phyloP scores from a whole-genome alignment of 2,888 invertebrate species.

The Epinotia demarniana region DNA sequence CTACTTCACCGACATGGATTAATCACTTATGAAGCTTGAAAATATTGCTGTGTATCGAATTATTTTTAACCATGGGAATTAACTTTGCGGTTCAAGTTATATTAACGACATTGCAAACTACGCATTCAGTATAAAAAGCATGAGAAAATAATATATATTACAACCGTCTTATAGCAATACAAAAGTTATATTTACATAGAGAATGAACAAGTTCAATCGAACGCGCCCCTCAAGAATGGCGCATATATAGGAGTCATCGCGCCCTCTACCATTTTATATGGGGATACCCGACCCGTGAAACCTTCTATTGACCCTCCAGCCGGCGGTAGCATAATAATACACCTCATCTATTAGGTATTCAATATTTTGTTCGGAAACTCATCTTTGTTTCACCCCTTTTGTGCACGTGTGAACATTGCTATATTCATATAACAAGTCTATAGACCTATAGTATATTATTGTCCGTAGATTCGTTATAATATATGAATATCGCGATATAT shows the following conservation, averaged over 20 bases:
- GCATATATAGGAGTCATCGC: conserved; percentile 38
- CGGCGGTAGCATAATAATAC: conserved; percentile 39
- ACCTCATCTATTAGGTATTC: conserved; percentile 41
- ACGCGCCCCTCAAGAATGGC: conserved; percentile 26
- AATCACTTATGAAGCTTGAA: neutral
- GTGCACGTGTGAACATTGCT: conserved; percentile 20
- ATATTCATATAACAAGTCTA: neutral
- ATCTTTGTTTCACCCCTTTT: conserved; percentile 40
- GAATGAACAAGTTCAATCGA: conserved; percentile 38
- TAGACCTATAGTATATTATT: neutral
- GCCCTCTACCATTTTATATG: conserved; percentile 40
- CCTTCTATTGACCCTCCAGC: conserved; percentile 42
- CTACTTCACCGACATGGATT: neutral
- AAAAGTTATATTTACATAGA: conserved; percentile 30
- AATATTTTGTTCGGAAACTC: conserved; percentile 43
- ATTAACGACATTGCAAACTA: neutral
- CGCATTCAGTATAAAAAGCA: neutral
- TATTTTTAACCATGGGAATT: conserved; percentile 6
- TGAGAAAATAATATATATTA: conserved; percentile 17
- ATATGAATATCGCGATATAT: no score
- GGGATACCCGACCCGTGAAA: conserved; percentile 35
- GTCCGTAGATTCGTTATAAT: no score
- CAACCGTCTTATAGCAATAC: conserved; percentile 5
- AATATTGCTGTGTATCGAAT: neutral
- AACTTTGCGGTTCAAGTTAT: neutral